Conservation (phyloP, 2,113 vertebrate species). For the Phodopus roborovskii region DNA sequence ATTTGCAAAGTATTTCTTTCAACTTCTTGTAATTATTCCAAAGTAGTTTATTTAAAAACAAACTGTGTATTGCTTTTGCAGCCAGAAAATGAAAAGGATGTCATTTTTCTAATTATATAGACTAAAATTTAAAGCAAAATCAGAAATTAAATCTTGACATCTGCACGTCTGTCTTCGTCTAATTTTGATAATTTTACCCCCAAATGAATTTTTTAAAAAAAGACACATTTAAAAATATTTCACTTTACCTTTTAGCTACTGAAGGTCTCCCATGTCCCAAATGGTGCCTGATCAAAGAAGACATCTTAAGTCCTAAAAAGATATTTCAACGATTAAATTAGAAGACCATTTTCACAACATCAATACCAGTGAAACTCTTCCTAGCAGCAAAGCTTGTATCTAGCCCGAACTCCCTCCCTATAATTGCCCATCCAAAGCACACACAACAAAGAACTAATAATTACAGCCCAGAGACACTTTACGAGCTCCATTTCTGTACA, state of each 20-base stretch:
- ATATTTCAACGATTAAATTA: background rate
- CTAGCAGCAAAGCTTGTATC: background rate
- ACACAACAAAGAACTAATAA: background rate
- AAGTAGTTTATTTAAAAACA: background rate
- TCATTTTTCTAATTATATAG: background rate
- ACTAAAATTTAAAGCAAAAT: constrained; percentile 14
- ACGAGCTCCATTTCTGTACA: background rate
- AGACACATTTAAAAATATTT: background rate
- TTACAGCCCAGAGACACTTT: background rate
- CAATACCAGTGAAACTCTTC: background rate
- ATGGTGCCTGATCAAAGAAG: constrained; percentile 83
- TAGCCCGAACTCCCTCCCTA: background rate
- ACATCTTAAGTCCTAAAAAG: constrained; percentile 82
- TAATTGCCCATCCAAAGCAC: constrained; percentile 1
- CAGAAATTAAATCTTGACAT: background rate
- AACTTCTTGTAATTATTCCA: background rate
- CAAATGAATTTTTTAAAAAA: background rate
- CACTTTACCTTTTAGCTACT: constrained; percentile 86
- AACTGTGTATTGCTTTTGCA: background rate
- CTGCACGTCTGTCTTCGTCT: background rate
- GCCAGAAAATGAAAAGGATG: background rate
- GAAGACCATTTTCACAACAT: constrained; percentile 30
- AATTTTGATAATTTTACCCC: background rate
- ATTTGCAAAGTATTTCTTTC: background rate
- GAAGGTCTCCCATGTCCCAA: constrained; percentile 74